Percentiles rank a stretch among this genome's conserved stretches.
These are phyloP conservation scores for Gortyna flavago DNA, from an alignment of 2,888 invertebrate genomes.

Conservation along the genomic window DNA sequence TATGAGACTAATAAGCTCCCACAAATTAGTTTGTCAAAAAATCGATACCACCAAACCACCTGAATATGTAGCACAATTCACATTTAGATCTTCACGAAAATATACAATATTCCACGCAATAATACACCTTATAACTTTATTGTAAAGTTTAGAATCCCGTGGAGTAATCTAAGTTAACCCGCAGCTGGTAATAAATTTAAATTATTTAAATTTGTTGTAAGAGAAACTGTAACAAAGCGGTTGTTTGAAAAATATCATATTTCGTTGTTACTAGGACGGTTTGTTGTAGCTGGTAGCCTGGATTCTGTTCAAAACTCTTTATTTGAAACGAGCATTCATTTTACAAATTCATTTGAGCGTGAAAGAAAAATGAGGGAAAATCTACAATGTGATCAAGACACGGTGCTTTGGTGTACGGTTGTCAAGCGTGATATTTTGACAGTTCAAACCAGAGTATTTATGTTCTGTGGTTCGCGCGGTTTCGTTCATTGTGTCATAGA, in stretches of 20 bases:
- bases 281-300: not conserved
- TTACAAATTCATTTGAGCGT: conserved; percentile 14
- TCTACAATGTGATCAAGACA: not conserved
- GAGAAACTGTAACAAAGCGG: conserved; percentile 56
- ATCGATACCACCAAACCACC: conserved; percentile 45
- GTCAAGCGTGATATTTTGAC: not conserved
- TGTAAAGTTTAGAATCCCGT: conserved; percentile 58
- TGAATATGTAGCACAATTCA: conserved; percentile 49
- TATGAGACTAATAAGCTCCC: conserved; percentile 27
- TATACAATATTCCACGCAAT: conserved; percentile 41
- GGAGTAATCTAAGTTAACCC: conserved; percentile 55
- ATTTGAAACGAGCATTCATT: conserved; percentile 20
- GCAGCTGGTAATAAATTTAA: conserved; percentile 64
- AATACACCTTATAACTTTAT: conserved; percentile 50
- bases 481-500: not conserved
- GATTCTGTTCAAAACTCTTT: conserved; percentile 29
- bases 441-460: no score
- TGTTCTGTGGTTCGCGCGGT: no score
- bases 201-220: conserved; percentile 66
- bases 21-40: conserved; percentile 54
- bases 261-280: conserved; percentile 47
- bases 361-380: not conserved
- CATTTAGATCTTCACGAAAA: conserved; percentile 50
- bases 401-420: not conserved
- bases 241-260: conserved; percentile 63